Evolutionary conservation across 2,888 invertebrate species (phyloP).

Genomic region (Orchesellides sinensis): DNA sequence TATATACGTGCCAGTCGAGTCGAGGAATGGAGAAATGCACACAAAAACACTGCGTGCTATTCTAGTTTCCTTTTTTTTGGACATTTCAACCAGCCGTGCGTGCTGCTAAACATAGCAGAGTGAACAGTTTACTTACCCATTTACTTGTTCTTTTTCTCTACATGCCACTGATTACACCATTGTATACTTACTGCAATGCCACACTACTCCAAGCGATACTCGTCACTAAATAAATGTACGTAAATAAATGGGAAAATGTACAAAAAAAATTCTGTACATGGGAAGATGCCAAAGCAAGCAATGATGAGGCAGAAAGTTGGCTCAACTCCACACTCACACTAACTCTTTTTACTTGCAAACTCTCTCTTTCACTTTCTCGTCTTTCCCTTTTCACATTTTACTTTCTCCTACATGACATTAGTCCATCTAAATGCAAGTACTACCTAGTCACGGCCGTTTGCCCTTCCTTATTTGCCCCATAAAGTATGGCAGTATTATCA

Average conservation of each 20-base stretch:
- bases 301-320: constrained; percentile 65
- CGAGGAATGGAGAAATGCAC: not conserved
- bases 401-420: constrained; percentile 51
- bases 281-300: constrained; percentile 67
- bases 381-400: constrained; percentile 30
- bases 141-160: constrained; percentile 17
- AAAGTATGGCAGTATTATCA: constrained; percentile 61
- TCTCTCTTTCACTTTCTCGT: constrained; percentile 24
- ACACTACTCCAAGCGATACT: constrained; percentile 29
- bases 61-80: constrained; percentile 50
- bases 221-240: constrained; percentile 61
- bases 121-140: constrained; percentile 17
- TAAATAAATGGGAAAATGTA: constrained; percentile 56
- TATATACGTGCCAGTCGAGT: not conserved
- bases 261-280: constrained; percentile 59
- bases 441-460: constrained; percentile 65
- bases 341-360: constrained; percentile 52
- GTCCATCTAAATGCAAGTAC: constrained; percentile 57
- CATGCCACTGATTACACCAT: constrained; percentile 46
- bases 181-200: not conserved
- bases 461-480: constrained; percentile 65
- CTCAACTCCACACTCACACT: constrained; percentile 60
- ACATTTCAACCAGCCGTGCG: constrained; percentile 51
- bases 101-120: constrained; percentile 32
- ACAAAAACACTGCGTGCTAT: constrained; percentile 52